Evolutionary conservation across 1,140 invertebrate species (phyloP).

Genomic region (Panonychus citri): DNA sequence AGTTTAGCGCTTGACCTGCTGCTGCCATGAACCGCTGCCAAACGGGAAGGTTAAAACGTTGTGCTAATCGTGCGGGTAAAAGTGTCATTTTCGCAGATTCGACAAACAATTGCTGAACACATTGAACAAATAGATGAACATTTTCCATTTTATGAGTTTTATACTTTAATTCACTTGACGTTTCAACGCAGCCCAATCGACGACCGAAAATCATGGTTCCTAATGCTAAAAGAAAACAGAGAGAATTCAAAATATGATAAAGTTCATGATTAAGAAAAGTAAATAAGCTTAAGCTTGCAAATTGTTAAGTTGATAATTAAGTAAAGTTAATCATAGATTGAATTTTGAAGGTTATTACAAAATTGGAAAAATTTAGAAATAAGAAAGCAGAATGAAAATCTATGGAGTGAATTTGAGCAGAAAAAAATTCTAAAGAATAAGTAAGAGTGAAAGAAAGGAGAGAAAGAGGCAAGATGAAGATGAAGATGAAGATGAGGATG

Average conservation of each 20-base stretch:
- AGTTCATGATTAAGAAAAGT: too few species aligned
- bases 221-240: constrained; percentile 29
- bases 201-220: constrained; percentile 40
- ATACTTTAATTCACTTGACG: background rate
- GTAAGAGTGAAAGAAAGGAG: background rate
- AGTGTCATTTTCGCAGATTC: constrained; percentile 40
- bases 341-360: too few species aligned
- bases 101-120: constrained; percentile 45
- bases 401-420: too few species aligned
- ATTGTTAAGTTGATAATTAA: too few species aligned
- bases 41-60: constrained; percentile 32
- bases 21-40: constrained; percentile 47
- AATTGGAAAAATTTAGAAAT: too few species aligned
- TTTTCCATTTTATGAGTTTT: constrained; percentile 16
- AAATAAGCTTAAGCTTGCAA: too few species aligned
- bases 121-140: constrained; percentile 30
- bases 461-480: background rate
- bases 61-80: constrained; percentile 38
- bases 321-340: too few species aligned
- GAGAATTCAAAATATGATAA: too few species aligned
- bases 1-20: constrained; percentile 35
- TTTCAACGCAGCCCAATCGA: constrained; percentile 17
- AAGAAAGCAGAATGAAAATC: too few species aligned
- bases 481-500: background rate
- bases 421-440: constrained; percentile 33